phyloP scores from a whole-genome alignment of 92 coral and sea anemone species.

The Isaurus tuberculatus region DNA sequence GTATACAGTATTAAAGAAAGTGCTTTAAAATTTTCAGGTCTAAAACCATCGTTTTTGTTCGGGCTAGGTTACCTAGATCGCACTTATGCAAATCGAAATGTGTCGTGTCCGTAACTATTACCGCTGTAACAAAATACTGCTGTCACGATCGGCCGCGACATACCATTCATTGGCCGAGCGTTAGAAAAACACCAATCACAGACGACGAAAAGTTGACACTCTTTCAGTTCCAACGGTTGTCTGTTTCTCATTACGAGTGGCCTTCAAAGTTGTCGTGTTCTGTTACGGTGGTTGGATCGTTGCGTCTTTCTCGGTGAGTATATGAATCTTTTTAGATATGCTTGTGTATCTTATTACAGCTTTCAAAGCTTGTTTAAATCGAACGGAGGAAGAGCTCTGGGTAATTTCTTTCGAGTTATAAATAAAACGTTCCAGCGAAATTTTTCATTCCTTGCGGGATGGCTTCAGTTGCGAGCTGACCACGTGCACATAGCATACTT shows the following conservation, averaged over 20 bases:
- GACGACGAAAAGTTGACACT: too few species aligned
- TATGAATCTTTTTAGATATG: constrained; percentile 4
- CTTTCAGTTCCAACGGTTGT: neutral
- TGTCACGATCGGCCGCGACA: neutral
- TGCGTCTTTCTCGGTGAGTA: constrained; percentile 6
- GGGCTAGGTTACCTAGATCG: too few species aligned
- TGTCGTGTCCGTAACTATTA: neutral
- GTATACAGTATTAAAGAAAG: too few species aligned
- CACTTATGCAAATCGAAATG: too few species aligned
- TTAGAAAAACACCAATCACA: constrained; percentile 2
- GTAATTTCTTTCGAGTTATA: neutral
- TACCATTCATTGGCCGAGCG: constrained; percentile 1
- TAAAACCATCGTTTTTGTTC: too few species aligned
- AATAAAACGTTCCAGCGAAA: neutral
- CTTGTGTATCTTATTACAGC: constrained; percentile 16
- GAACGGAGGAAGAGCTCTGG: neutral
- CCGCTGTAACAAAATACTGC: constrained; percentile 4
- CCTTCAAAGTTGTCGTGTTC: neutral
- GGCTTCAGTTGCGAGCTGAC: constrained; percentile 6
- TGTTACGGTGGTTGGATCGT: neutral
- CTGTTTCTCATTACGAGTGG: neutral
- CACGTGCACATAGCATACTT: constrained; percentile 1
- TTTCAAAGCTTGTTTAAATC: constrained; percentile 3
- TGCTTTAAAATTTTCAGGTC: too few species aligned
- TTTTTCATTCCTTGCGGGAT: constrained; percentile 11